Evolutionary conservation across 2,888 invertebrate species (phyloP), one percentile per base, ranked within the genome.

Genomic region (Galeopsomyia nigrocyanea): DNA sequence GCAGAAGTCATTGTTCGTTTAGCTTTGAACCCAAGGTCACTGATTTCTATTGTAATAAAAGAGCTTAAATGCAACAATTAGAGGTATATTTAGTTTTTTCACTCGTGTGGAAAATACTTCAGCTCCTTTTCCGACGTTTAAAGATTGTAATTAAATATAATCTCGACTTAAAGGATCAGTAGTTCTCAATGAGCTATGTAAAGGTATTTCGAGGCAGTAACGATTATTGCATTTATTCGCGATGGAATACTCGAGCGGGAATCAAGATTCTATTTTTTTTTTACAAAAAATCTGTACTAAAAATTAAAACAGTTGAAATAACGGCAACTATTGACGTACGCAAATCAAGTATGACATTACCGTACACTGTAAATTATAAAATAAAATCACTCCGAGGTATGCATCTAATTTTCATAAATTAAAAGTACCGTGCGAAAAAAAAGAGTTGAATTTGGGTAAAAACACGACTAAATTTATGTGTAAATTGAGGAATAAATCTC

Each of bases 401-500:
- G 13, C 10, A 39, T 39, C 10, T 13, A 7, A 39, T 39, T 39
- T 39, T 39, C 1, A 39, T 39, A 39, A 10, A 39, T 39, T 39
- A 39, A 39, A 39, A 39, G 39, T 13, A 39, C 39, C 39, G 39
- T 39, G 39, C 10, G 10, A 39, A 39, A 39, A 39, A 39, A 31
- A 7, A 3, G 31, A 39, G 26, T 26, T 7, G 10, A 39, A 39
- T 39, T 3, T 39, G 39, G 5, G 53, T 51, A 53, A 61, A 51
- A 57, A 57, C 9, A 39, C 21, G 16, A 50, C 21, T 46, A 9
- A 10, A 60, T 46, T 53, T 53, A 26, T 14, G 22, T 66, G 17
- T 47, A 49, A 66, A 68, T 22, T 21, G 57, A 16, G 3, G n/a
- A 51, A 68, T 68, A 51, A 60, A 60, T 68, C 60, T 46, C 9